phyloP scores from a whole-genome alignment of 2,113 vertebrate species.

The Prunella himalayana region DNA sequence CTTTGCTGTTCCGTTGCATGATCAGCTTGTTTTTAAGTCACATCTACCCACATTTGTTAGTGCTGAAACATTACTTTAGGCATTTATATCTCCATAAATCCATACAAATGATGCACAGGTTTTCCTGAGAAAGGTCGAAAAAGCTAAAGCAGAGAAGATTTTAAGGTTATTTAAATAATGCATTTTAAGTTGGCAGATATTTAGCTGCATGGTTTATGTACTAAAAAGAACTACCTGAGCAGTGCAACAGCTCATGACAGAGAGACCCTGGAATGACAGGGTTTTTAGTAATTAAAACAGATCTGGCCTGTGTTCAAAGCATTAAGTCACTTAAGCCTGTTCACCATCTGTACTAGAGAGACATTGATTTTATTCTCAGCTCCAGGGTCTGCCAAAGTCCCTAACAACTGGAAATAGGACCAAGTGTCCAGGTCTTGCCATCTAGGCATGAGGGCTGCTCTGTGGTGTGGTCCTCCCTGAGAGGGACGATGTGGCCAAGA shows the following conservation, averaged over 20 bases:
- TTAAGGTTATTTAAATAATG: slow-evolving; percentile 60
- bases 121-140: slow-evolving; percentile 42
- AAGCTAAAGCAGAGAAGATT: slow-evolving; percentile 36
- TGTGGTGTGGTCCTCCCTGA: not conserved
- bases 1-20: slow-evolving; percentile 64
- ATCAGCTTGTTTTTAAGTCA: slow-evolving; percentile 73
- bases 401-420: not conserved
- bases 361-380: slow-evolving; percentile 37
- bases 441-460: not conserved
- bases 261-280: slow-evolving; percentile 5
- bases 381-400: not conserved
- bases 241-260: slow-evolving; percentile 24
- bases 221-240: slow-evolving; percentile 42
- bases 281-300: slow-evolving; percentile 65
- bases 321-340: slow-evolving; percentile 38
- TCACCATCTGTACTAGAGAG: slow-evolving; percentile 56
- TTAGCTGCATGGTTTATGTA: slow-evolving; percentile 40
- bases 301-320: slow-evolving; percentile 42
- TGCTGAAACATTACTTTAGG: slow-evolving; percentile 68
- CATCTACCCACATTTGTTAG: slow-evolving; percentile 63
- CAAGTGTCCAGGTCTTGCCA: not conserved
- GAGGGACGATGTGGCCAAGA: not conserved
- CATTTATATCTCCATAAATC: slow-evolving; percentile 65
- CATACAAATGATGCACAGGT: slow-evolving; percentile 41
- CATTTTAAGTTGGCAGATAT: slow-evolving; percentile 56